Percentiles rank a stretch among this genome's conserved stretches.
Conservation (phyloP, 2,888 invertebrate species). For the Tholera decimalis region DNA sequence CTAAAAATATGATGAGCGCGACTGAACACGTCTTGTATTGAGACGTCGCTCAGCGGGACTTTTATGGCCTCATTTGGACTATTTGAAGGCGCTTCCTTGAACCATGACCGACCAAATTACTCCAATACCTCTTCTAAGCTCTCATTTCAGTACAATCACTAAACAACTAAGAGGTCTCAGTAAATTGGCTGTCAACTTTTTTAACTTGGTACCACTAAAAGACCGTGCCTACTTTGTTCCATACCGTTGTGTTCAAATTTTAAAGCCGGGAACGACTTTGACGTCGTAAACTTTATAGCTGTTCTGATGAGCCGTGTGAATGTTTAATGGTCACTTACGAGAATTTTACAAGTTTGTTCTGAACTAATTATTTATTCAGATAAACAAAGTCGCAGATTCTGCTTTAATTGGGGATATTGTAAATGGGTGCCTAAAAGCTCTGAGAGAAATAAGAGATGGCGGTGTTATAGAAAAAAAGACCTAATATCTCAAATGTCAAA, state of each 20-base stretch:
- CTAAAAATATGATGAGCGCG: constrained; percentile 87
- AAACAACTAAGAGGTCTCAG: constrained; percentile 60
- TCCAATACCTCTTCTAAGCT: constrained; percentile 68
- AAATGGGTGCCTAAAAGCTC: constrained; percentile 66
- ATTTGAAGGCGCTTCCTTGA: constrained; percentile 86
- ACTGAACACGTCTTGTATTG: constrained; percentile 77
- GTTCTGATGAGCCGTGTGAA: constrained; percentile 82
- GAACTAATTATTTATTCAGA: constrained; percentile 24
- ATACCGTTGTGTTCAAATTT: constrained; percentile 77
- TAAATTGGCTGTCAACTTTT: constrained; percentile 69
- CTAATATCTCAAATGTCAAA: constrained; percentile 92
- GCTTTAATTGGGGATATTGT: constrained; percentile 58
- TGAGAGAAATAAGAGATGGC: constrained; percentile 85
- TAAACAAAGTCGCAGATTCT: constrained; percentile 11
- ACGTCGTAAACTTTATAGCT: constrained; percentile 84
- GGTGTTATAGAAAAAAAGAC: constrained; percentile 90
- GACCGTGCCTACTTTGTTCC: constrained; percentile 70
- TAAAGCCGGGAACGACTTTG: constrained; percentile 79
- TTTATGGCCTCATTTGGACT: constrained; percentile 87
- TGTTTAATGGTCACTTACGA: constrained; percentile 76
- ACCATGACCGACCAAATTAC: constrained; percentile 78
- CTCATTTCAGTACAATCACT: constrained; percentile 40
- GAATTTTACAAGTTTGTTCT: constrained; percentile 22
- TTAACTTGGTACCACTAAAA: constrained; percentile 71
- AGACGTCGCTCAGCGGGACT: constrained; percentile 85